These are phyloP conservation scores for Sebastes itinus DNA, from an alignment of 2,797 vertebrate genomes.

Conservation along the genomic window DNA sequence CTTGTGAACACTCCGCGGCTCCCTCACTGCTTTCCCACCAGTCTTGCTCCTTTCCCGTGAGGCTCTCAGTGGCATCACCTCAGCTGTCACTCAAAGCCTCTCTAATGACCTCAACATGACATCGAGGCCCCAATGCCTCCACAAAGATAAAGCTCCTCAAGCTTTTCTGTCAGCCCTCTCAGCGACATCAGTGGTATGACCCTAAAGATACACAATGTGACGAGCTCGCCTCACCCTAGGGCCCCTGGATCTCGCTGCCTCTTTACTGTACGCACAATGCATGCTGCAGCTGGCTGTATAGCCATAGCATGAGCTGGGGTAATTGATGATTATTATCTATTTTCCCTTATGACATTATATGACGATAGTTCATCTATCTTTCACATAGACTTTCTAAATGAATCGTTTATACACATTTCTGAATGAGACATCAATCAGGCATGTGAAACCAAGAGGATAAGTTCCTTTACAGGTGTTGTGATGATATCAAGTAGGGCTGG, in stretches of 20 bases:
- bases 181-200: slow-evolving; percentile 51
- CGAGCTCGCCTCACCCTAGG: slow-evolving; percentile 29
- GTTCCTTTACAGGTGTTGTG: too few species aligned
- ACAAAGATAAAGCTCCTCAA: slow-evolving; percentile 53
- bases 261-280: not conserved
- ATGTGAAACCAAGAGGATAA: not conserved
- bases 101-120: slow-evolving; percentile 72
- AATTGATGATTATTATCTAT: slow-evolving; percentile 11
- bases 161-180: slow-evolving; percentile 49
- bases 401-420: not conserved
- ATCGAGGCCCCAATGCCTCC: slow-evolving; percentile 57
- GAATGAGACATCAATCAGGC: not conserved
- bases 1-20: slow-evolving; percentile 1
- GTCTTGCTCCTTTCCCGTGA: slow-evolving; percentile 26
- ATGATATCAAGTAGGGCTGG: too few species aligned
- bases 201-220: slow-evolving; percentile 50
- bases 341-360: not conserved
- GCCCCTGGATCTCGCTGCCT: not conserved
- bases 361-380: not conserved
- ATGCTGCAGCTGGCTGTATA: slow-evolving; percentile 36
- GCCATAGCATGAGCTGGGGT: not conserved
- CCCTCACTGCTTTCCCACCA: slow-evolving; percentile 23
- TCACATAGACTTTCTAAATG: not conserved
- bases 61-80: slow-evolving; percentile 70
- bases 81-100: slow-evolving; percentile 70